These are phyloP conservation scores for Chanos chanos DNA, from an alignment of 2,797 vertebrate genomes.

Conservation along the genomic window DNA sequence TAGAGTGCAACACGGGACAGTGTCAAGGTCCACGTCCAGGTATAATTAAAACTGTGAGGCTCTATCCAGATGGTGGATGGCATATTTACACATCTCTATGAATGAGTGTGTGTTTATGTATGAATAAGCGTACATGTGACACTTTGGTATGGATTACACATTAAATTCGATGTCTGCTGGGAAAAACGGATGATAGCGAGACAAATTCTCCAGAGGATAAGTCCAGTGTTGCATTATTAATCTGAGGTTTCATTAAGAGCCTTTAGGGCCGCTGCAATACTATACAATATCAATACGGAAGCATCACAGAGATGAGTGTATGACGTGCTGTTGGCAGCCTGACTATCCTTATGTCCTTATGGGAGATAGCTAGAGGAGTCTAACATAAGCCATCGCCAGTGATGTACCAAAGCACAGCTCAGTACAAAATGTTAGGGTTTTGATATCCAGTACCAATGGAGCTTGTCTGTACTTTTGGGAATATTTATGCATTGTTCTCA, in stretches of 20 bases:
- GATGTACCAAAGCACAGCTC: too few species aligned
- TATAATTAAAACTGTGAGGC: background rate
- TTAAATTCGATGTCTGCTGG: slow-evolving; percentile 45
- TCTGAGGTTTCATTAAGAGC: slow-evolving; percentile 73
- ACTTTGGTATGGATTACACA: slow-evolving; percentile 49
- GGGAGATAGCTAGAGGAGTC: too few species aligned
- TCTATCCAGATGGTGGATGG: background rate
- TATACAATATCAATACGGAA: slow-evolving; percentile 72
- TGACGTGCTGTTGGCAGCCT: slow-evolving; percentile 8
- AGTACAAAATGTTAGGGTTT: too few species aligned
- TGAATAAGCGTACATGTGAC: background rate
- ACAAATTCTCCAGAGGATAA: slow-evolving; percentile 56
- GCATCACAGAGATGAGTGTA: slow-evolving; percentile 58
- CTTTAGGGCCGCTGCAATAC: slow-evolving; percentile 66
- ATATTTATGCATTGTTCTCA: too few species aligned
- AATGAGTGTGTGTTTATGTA: slow-evolving; percentile 18
- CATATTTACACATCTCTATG: slow-evolving; percentile 1
- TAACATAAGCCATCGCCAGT: too few species aligned
- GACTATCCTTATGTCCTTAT: too few species aligned
- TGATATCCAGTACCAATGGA: too few species aligned
- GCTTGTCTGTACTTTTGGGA: too few species aligned
- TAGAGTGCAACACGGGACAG: too few species aligned
- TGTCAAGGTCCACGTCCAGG: too few species aligned
- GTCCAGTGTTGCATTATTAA: slow-evolving; percentile 74
- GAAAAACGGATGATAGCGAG: slow-evolving; percentile 60